Evolutionary conservation across 2,113 vertebrate genomes (phyloP).

Genomic region (Carlito syrichta): DNA sequence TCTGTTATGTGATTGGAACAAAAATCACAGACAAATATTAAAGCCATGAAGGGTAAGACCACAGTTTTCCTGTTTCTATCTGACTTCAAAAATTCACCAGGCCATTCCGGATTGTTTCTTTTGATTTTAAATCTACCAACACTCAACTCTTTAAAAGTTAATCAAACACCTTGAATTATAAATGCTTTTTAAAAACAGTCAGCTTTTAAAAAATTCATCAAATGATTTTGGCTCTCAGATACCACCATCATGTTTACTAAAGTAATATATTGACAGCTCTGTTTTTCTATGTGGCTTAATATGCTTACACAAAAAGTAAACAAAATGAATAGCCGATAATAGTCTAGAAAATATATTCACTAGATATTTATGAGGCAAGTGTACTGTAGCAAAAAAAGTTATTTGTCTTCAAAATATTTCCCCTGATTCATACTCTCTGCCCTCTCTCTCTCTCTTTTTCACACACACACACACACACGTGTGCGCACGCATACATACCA

Average conservation of each 20-base stretch:
- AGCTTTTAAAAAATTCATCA: constrained; percentile 63
- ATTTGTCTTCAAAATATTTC: neutral
- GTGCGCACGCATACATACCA: neutral
- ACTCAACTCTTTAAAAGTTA: constrained; percentile 64
- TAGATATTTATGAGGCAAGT: neutral
- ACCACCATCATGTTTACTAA: constrained; percentile 4
- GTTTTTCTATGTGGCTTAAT: constrained; percentile 12
- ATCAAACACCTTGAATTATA: constrained; percentile 69
- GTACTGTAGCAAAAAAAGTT: neutral
- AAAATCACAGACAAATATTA: constrained; percentile 26
- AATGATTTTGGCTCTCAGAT: constrained; percentile 3
- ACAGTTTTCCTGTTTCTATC: neutral
- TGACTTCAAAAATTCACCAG: neutral
- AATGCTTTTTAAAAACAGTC: constrained; percentile 54
- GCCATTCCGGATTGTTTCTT: constrained; percentile 10
- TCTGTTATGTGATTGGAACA: neutral
- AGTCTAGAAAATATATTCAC: neutral
- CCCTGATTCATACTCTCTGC: neutral
- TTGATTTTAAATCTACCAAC: constrained; percentile 54
- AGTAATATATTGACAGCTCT: constrained; percentile 25
- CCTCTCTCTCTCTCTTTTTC: neutral
- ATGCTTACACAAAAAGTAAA: neutral
- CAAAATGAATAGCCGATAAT: neutral
- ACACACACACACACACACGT: neutral
- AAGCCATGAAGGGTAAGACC: neutral